A percentile compares a stretch with the other conserved stretches of the same genome.
These are phyloP conservation scores for Procambarus clarkii DNA, from an alignment of 1,140 invertebrate genomes.

Conservation along the genomic window DNA sequence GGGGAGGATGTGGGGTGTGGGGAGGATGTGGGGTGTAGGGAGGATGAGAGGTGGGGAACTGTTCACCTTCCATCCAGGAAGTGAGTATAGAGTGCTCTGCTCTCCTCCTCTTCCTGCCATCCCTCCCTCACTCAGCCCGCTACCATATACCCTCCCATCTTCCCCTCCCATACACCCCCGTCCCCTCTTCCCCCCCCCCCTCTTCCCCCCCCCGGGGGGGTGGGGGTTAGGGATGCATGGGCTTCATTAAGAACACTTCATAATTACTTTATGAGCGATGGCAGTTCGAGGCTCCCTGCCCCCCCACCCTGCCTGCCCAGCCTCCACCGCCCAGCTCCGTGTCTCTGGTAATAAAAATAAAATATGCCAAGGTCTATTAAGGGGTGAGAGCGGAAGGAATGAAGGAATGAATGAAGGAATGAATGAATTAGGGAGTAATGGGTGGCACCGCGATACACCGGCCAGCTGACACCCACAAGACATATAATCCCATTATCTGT, in stretches of 20 bases:
- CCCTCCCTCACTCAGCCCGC: not conserved
- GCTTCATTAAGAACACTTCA: conserved; percentile 3
- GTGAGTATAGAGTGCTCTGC: not conserved
- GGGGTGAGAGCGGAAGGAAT: not conserved
- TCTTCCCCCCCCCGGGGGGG: not conserved
- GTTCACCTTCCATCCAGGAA: too few species aligned
- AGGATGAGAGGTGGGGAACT: too few species aligned
- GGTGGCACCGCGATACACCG: not conserved
- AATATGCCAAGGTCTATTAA: not conserved
- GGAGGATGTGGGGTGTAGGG: too few species aligned
- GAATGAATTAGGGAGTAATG: not conserved
- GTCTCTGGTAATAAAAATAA: not conserved
- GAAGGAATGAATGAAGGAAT: not conserved
- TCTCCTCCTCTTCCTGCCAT: not conserved
- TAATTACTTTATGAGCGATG: not conserved
- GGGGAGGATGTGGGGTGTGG: too few species aligned
- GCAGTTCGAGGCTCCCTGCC: not conserved
- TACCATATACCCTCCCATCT: not conserved
- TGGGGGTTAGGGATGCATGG: not conserved
- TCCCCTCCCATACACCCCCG: not conserved
- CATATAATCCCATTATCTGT: too few species aligned
- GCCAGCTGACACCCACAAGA: not conserved
- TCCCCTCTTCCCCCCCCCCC: not conserved
- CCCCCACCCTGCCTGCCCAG: not conserved
- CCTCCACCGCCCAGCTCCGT: not conserved